Percentiles rank a stretch among this genome's conserved stretches.
phyloP scores from a whole-genome alignment of 1,140 invertebrate genomes.

The Drosophila guanche region DNA sequence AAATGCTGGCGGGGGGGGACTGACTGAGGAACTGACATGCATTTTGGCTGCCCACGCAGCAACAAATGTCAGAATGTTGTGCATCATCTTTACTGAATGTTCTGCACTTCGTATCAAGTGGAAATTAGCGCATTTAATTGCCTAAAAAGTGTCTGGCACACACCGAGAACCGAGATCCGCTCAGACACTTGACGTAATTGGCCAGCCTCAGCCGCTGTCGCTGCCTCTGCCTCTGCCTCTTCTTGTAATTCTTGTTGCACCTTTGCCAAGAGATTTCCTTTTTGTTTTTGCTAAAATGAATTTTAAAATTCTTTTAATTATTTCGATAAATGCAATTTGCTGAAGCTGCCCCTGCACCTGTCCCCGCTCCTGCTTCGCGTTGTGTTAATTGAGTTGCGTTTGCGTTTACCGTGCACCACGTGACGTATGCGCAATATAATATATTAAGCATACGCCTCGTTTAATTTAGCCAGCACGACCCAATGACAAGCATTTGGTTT shows the following conservation, averaged over 20 bases:
- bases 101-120: slow-evolving; percentile 42
- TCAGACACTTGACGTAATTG: slow-evolving; percentile 79
- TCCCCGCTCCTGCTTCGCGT: not conserved
- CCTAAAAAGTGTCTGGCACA: slow-evolving; percentile 70
- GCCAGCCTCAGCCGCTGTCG: too few species aligned
- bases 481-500: slow-evolving; percentile 32
- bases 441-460: slow-evolving; percentile 59
- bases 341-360: not conserved
- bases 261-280: slow-evolving; percentile 25
- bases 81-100: slow-evolving; percentile 32
- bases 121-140: slow-evolving; percentile 82
- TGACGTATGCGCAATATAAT: slow-evolving; percentile 69
- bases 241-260: slow-evolving; percentile 24
- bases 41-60: slow-evolving; percentile 64
- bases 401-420: slow-evolving; percentile 34
- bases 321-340: slow-evolving; percentile 52
- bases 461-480: slow-evolving; percentile 35
- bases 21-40: slow-evolving; percentile 43
- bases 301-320: slow-evolving; percentile 29
- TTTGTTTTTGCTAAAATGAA: slow-evolving; percentile 19
- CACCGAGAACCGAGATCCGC: not conserved
- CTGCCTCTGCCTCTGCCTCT: slow-evolving; percentile 8
- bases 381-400: slow-evolving; percentile 57
- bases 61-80: slow-evolving; percentile 69
- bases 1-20: slow-evolving; percentile 22